phyloP scores from a whole-genome alignment of 1,140 invertebrate species.

The Drosophila willistoni region DNA sequence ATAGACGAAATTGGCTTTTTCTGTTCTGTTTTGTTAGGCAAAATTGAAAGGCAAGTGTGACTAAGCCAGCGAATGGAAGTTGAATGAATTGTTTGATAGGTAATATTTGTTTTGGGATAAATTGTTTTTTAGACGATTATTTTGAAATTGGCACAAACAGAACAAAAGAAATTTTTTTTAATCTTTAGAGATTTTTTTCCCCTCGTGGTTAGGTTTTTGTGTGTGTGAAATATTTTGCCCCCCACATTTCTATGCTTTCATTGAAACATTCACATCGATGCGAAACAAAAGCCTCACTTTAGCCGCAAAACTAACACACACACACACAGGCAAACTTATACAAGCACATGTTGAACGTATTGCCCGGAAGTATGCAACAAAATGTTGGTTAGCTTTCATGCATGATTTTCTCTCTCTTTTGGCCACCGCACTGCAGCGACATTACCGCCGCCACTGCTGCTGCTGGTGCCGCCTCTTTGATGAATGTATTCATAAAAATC shows the following conservation, averaged over 20 bases:
- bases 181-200: neutral
- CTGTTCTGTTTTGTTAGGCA: no score
- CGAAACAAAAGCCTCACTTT: slow-evolving; percentile 52
- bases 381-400: slow-evolving; percentile 39
- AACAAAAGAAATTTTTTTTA: neutral
- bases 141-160: neutral
- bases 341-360: slow-evolving; percentile 13
- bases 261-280: slow-evolving; percentile 10
- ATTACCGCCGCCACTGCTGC: neutral
- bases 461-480: slow-evolving; percentile 48
- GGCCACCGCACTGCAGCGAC: slow-evolving; percentile 26
- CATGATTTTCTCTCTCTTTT: slow-evolving; percentile 9
- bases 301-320: slow-evolving; percentile 11
- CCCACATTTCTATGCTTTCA: neutral
- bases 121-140: neutral
- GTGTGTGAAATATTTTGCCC: neutral
- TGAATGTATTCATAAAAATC: slow-evolving; percentile 82
- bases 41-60: no score
- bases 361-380: slow-evolving; percentile 38
- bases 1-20: neutral
- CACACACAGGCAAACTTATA: neutral
- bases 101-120: neutral
- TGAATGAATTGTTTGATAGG: neutral
- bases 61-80: no score
- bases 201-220: slow-evolving; percentile 1